These are phyloP conservation scores for Phrynocephalus versicolor DNA, from an alignment of 2,113 vertebrate species.

Conservation along the genomic window DNA sequence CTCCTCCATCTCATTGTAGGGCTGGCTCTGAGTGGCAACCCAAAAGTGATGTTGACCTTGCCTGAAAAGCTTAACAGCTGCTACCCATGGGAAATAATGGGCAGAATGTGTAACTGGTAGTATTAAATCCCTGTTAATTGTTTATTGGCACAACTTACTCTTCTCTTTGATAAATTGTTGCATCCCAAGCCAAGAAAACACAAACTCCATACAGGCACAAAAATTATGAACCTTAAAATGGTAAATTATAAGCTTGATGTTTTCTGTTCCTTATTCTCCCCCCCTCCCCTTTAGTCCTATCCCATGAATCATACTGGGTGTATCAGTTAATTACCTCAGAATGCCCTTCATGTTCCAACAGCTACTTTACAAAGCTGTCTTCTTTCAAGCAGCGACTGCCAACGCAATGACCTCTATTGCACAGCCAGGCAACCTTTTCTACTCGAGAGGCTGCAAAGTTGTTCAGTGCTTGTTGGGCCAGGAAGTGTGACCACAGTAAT, in stretches of 20 bases:
- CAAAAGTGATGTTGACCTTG: not conserved
- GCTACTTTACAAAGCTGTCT: slow-evolving; percentile 70
- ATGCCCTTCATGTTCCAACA: slow-evolving; percentile 75
- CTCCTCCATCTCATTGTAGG: not conserved
- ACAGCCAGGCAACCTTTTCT: slow-evolving; percentile 74
- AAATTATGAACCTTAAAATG: not conserved
- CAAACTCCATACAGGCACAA: not conserved
- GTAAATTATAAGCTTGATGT: not conserved
- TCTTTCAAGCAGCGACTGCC: slow-evolving; percentile 69
- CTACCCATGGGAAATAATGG: not conserved
- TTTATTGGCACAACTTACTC: not conserved
- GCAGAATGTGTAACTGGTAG: not conserved
- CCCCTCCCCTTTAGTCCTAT: slow-evolving; percentile 38
- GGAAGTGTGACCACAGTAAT: slow-evolving; percentile 83
- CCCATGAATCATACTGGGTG: slow-evolving; percentile 72
- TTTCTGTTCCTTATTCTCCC: slow-evolving; percentile 12
- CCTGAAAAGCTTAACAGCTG: not conserved
- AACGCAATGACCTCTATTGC: slow-evolving; percentile 67
- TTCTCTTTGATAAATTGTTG: not conserved
- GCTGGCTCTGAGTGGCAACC: not conserved
- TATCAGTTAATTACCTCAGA: slow-evolving; percentile 73
- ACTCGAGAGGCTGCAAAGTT: slow-evolving; percentile 68
- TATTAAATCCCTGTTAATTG: not conserved
- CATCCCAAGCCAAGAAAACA: not conserved
- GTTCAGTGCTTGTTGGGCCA: slow-evolving; percentile 72